phyloP scores from a whole-genome alignment of 2,113 vertebrate genomes.

The Tricholaema leucomelas region DNA sequence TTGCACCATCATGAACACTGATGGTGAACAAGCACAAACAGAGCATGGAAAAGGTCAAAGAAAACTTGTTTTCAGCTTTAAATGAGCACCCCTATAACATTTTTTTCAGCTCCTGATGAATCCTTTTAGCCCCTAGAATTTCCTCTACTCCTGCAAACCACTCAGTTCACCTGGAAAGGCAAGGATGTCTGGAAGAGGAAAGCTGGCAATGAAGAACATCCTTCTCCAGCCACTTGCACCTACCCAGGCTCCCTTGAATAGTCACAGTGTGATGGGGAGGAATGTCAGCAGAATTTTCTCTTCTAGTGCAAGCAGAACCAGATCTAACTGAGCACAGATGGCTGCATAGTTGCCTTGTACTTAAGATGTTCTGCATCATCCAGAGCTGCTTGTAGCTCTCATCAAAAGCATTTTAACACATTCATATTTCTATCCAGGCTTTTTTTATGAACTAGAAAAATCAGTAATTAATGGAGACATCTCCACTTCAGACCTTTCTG shows the following conservation, averaged over 20 bases:
- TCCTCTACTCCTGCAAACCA: neutral
- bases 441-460: neutral
- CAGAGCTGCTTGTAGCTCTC: neutral
- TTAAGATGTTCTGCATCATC: neutral
- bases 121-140: neutral
- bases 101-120: neutral
- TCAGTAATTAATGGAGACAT: neutral
- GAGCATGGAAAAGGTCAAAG: slow-evolving; percentile 44
- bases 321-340: neutral
- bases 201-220: neutral
- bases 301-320: neutral
- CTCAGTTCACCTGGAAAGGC: neutral
- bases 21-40: slow-evolving; percentile 51
- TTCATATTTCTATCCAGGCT: neutral
- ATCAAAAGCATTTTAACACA: neutral
- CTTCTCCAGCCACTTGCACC: neutral
- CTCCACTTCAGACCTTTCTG: neutral
- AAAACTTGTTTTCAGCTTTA: slow-evolving; percentile 16
- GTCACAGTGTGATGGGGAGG: accelerated
- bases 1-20: slow-evolving; percentile 22
- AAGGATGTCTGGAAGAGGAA: neutral
- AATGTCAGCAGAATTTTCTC: neutral
- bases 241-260: neutral
- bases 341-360: neutral
- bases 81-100: neutral